Evolutionary conservation across 2,113 vertebrate genomes (phyloP), one percentile per base, ranked within the genome.

Genomic region (Grammatotria lemairii): DNA sequence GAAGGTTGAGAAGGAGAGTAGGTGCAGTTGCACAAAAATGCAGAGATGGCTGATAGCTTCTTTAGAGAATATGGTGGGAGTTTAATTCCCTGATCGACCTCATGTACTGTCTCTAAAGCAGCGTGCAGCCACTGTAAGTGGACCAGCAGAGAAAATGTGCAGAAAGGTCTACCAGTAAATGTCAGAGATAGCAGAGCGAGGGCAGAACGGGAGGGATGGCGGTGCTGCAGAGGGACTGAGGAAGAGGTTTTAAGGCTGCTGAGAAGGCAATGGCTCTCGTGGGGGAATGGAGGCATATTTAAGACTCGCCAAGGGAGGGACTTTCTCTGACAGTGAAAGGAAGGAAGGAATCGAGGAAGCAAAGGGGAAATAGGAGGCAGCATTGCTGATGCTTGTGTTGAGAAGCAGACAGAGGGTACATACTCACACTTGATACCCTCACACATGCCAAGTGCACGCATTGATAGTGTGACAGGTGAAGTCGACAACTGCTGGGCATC

Each of bases 401-500:
- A 81, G 33, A 88, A 89, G 73, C 65, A 65, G 35, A 75, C 70
- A 47, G 75, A 83, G 63, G 75, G 26, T 51, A 12, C 55, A 81
- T 21, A 13, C 47, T 78, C 47, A 53, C 82, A 83, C 38, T 60
- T 38, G 84, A 65, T 80, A 60, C 28, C 73, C 33, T 82, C 58
- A 88, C 86, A 80, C 80, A 63, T 88, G 57, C 84, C 90, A 65
- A 89, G 57, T 55, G 26, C 55, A 86, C n/a, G 17, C 12, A 80
- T 60, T 90, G 84, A 90, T 78, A 85, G 65, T 68, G 81, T 89
- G 91, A 90, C 94, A 93, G 91, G 93, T 93, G 93, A 92, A 85
- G 84, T 38, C 35, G 49, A 89, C 87, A 91, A 84, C 96, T 94
- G 94, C 95, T 95, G 94, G 89, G 93, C 23, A 26, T 86, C 81